Evolutionary conservation across 1,140 invertebrate species (phyloP).

Genomic region (Leptinotarsa lineolata): DNA sequence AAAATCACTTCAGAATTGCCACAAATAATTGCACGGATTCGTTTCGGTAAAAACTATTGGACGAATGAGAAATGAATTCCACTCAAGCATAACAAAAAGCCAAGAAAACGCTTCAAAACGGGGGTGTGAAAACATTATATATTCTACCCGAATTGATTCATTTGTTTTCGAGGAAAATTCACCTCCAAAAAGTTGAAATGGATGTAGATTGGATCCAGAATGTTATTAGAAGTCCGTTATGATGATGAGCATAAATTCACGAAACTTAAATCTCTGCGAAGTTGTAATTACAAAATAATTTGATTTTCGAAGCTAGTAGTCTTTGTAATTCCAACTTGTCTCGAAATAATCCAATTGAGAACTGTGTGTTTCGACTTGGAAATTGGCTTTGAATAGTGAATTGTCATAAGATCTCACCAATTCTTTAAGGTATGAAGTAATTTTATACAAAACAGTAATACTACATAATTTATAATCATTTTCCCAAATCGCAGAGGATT

Average conservation of each 20-base stretch:
- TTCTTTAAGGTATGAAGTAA: too few relatives aligned
- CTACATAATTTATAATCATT: too few relatives aligned
- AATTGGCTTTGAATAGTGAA: constrained; percentile 24
- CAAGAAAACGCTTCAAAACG: constrained; percentile 19
- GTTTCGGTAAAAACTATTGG: constrained; percentile 16
- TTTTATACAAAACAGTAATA: too few relatives aligned
- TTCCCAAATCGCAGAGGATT: too few relatives aligned
- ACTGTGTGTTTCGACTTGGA: constrained; percentile 29
- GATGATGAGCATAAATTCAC: constrained; percentile 24
- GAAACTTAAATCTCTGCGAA: constrained; percentile 35
- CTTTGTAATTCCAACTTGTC: constrained; percentile 33
- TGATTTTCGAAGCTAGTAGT: constrained; percentile 41
- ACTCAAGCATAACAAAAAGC: constrained; percentile 35
- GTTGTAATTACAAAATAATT: constrained; percentile 46
- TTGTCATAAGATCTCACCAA: neutral
- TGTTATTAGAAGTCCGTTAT: constrained; percentile 12
- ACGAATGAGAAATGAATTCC: constrained; percentile 25
- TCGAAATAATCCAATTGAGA: constrained; percentile 35
- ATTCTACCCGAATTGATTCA: constrained; percentile 32
- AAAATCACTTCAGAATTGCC: constrained; percentile 8
- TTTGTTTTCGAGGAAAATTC: constrained; percentile 34
- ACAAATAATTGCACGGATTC: constrained; percentile 22
- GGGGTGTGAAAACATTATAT: constrained; percentile 29
- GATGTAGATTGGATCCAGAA: neutral
- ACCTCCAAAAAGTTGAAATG: neutral